phyloP scores from a whole-genome alignment of 2,113 vertebrate species.

The Pteropus alecto region DNA sequence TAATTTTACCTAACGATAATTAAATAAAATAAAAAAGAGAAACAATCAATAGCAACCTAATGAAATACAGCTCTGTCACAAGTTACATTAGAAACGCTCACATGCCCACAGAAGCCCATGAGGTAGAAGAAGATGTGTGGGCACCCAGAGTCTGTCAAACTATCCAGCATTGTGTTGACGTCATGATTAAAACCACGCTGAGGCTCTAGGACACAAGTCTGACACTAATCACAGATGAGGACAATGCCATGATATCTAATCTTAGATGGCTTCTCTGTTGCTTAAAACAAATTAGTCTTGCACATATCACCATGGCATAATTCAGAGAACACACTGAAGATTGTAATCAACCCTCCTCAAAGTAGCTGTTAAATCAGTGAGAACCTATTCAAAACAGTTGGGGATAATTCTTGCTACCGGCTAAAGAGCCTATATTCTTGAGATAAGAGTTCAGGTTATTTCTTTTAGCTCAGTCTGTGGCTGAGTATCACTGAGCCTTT shows the following conservation, averaged over 20 bases:
- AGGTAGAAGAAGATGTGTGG: neutral
- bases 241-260: neutral
- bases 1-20: neutral
- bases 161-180: neutral
- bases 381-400: neutral
- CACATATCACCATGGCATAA: neutral
- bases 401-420: neutral
- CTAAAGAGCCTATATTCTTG: neutral
- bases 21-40: conserved; percentile 24
- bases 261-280: neutral
- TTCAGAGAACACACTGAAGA: neutral
- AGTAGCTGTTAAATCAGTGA: neutral
- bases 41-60: neutral
- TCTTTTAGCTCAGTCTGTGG: neutral
- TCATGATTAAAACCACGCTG: neutral
- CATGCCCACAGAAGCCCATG: neutral
- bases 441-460: neutral
- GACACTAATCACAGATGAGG: neutral
- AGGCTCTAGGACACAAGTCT: neutral
- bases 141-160: neutral
- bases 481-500: neutral
- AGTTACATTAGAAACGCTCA: neutral
- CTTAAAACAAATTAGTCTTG: conserved; percentile 6
- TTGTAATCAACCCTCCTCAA: neutral
- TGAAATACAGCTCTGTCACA: neutral